These are phyloP conservation scores for Bradypodion pumilum DNA, from an alignment of 2,797 vertebrate genomes.

Conservation along the genomic window DNA sequence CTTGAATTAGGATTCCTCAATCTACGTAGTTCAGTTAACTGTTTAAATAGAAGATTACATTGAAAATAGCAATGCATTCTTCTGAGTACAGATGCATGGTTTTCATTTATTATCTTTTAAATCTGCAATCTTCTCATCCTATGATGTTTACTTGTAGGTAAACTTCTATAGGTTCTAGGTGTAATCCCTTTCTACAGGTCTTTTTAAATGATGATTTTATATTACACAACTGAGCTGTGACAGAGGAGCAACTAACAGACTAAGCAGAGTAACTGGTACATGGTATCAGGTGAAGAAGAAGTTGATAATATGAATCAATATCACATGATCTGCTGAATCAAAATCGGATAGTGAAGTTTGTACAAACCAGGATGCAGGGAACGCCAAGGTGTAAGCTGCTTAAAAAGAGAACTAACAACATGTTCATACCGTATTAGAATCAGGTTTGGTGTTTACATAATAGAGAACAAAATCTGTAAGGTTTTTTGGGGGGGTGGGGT, in stretches of 20 bases:
- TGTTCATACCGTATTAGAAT: not conserved
- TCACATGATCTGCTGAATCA: not conserved
- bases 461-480: not conserved
- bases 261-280: not conserved
- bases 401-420: not conserved
- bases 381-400: not conserved
- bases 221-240: not conserved
- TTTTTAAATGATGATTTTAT: not conserved
- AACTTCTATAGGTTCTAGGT: not conserved
- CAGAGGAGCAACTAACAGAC: not conserved
- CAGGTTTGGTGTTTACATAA: not conserved
- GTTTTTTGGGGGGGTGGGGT: no score
- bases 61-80: not conserved
- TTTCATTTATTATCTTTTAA: no score
- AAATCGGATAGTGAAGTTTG: not conserved
- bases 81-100: no score
- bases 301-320: not conserved
- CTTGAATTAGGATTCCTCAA: not conserved
- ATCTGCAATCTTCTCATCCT: no score
- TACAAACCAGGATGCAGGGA: not conserved
- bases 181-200: not conserved
- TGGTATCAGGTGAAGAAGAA: not conserved
- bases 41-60: no score
- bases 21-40: not conserved
- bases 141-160: no score